These are phyloP conservation scores for Pangasius krempfi DNA, from an alignment of 2,797 vertebrate species.

Conservation along the genomic window DNA sequence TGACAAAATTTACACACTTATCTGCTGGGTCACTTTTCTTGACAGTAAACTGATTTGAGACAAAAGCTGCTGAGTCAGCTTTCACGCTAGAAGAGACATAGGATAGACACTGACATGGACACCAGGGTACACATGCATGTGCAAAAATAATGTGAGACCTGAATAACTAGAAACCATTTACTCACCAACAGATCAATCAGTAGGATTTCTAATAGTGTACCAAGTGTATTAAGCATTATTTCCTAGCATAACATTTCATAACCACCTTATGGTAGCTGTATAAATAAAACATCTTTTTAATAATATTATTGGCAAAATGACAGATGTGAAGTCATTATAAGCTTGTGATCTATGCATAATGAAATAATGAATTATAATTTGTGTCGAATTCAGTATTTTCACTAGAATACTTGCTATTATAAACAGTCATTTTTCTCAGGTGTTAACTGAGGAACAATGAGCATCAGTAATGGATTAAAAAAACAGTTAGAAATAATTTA, in stretches of 20 bases:
- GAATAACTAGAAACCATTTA: neutral
- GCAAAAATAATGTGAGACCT: neutral
- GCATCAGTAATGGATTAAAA: neutral
- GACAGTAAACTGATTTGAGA: too few species aligned
- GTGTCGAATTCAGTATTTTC: neutral
- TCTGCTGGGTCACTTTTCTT: neutral
- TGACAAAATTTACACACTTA: neutral
- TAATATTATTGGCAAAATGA: constrained; percentile 20
- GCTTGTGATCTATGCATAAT: neutral
- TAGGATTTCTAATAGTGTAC: neutral
- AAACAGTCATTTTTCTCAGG: neutral
- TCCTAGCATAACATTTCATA: neutral
- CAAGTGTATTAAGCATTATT: neutral
- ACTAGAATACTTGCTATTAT: neutral
- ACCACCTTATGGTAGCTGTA: neutral
- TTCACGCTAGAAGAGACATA: too few species aligned
- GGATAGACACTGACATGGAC: neutral
- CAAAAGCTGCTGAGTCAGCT: neutral
- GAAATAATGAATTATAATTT: constrained; percentile 2
- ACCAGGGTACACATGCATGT: too few species aligned
- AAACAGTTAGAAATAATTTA: constrained; percentile 12
- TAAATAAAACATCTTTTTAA: constrained; percentile 11
- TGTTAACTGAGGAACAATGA: neutral
- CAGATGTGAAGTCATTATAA: constrained; percentile 12
- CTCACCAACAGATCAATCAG: neutral